These are phyloP conservation scores for Clarias platycephalus DNA, from an alignment of 2,797 vertebrate genomes.

Conservation along the genomic window DNA sequence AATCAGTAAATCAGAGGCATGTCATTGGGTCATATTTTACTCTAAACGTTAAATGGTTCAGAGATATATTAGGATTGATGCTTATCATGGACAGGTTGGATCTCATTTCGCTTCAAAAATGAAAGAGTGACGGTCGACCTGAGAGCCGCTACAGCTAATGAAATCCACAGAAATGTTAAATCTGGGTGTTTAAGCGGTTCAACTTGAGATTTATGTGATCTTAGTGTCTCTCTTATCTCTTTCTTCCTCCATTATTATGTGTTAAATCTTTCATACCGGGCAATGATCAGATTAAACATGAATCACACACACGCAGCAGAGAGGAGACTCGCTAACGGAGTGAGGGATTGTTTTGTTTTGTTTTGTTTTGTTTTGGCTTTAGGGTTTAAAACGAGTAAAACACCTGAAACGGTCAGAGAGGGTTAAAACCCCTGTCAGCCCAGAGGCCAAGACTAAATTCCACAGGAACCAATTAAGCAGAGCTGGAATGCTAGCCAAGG, in stretches of 20 bases:
- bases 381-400: conserved; percentile 27
- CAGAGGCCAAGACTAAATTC: conserved; percentile 68
- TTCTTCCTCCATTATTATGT: not conserved
- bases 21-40: not conserved
- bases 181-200: not conserved
- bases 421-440: conserved; percentile 66
- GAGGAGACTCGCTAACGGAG: not conserved
- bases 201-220: not conserved
- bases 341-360: not conserved
- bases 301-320: not conserved
- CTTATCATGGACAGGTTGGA: not conserved
- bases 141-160: not conserved
- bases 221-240: not conserved
- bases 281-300: not conserved
- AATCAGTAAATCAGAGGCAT: not conserved
- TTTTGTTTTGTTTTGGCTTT: not conserved
- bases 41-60: not conserved
- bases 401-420: conserved; percentile 59
- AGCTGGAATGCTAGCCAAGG: conserved; percentile 61
- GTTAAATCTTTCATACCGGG: not conserved
- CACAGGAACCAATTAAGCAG: conserved; percentile 74
- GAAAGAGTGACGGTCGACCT: not conserved
- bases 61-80: not conserved
- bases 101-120: not conserved
- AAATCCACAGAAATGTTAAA: not conserved